Conservation (phyloP, 2,797 vertebrate genomes). For the Pseudomugil gertrudae region DNA sequence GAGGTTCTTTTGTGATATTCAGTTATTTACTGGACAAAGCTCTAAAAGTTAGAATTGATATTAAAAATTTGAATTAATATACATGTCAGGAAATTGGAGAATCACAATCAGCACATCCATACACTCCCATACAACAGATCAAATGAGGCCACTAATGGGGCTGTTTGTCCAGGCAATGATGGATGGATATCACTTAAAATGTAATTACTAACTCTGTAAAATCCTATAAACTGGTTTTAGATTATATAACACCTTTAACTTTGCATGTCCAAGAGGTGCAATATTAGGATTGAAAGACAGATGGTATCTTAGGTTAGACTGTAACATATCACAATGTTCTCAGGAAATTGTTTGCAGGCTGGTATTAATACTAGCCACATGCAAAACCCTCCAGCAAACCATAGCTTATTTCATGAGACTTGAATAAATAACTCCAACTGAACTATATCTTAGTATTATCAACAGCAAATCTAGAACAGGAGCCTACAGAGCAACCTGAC, state of each 20-base stretch:
- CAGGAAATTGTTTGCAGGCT: neutral
- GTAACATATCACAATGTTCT: too few relatives aligned
- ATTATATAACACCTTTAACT: neutral
- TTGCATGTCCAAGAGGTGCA: slow-evolving; percentile 1
- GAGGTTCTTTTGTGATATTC: slow-evolving; percentile 22
- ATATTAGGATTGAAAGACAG: neutral
- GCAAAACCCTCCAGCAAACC: neutral
- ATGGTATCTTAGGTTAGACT: neutral
- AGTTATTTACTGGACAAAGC: neutral
- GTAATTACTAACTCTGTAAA: slow-evolving; percentile 48
- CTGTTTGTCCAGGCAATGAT: slow-evolving; percentile 61
- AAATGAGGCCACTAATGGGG: slow-evolving; percentile 56
- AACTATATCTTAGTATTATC: neutral
- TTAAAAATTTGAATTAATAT: neutral
- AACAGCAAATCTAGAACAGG: neutral
- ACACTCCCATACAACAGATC: slow-evolving; percentile 38
- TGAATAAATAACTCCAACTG: neutral
- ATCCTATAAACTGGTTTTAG: slow-evolving; percentile 2
- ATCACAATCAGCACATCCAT: slow-evolving; percentile 15
- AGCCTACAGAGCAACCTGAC: neutral
- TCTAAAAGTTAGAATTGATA: slow-evolving; percentile 3
- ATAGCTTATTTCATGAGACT: neutral
- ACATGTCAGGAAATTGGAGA: slow-evolving; percentile 18
- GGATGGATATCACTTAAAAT: slow-evolving; percentile 53
- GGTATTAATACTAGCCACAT: neutral